Percentiles rank a stretch among this genome's conserved stretches.
Evolutionary conservation across 2,113 vertebrate genomes (phyloP).

Genomic region (Ageneiosus marmoratus): DNA sequence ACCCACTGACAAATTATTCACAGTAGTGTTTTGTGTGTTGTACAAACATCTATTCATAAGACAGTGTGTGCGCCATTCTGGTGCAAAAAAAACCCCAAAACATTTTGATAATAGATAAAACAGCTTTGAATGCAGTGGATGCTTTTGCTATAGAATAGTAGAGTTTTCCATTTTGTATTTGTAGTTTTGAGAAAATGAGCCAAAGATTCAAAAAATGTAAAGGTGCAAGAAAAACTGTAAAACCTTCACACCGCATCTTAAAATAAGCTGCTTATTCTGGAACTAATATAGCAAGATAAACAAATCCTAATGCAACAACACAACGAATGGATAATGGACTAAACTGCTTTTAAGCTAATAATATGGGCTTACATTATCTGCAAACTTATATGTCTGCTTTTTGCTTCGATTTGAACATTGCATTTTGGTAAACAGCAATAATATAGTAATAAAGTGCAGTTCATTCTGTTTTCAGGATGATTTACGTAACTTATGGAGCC

Average conservation of each 20-base stretch:
- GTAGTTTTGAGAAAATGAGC: too few relatives aligned
- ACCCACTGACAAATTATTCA: too few relatives aligned
- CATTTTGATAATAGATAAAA: too few relatives aligned
- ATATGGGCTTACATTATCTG: not conserved
- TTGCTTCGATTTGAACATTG: not conserved
- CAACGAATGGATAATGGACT: not conserved
- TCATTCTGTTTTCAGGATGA: not conserved
- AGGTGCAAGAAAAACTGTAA: not conserved
- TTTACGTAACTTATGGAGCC: not conserved
- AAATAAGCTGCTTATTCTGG: not conserved
- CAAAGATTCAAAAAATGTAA: too few relatives aligned
- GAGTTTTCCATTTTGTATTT: too few relatives aligned
- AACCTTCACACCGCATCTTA: conserved; percentile 20
- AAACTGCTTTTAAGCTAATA: not conserved
- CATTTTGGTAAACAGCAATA: not conserved
- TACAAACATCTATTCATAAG: too few relatives aligned
- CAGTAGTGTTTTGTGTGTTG: too few relatives aligned
- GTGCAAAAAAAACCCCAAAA: too few relatives aligned
- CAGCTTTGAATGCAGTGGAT: too few relatives aligned
- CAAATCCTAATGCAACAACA: not conserved
- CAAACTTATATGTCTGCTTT: conserved; percentile 3
- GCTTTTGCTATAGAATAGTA: too few relatives aligned
- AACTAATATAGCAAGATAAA: conserved; percentile 1
- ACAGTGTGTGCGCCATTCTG: too few relatives aligned
- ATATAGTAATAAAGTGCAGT: not conserved